These are phyloP conservation scores for Hoplodrina blanda DNA, from an alignment of 2,888 invertebrate genomes.

Conservation along the genomic window DNA sequence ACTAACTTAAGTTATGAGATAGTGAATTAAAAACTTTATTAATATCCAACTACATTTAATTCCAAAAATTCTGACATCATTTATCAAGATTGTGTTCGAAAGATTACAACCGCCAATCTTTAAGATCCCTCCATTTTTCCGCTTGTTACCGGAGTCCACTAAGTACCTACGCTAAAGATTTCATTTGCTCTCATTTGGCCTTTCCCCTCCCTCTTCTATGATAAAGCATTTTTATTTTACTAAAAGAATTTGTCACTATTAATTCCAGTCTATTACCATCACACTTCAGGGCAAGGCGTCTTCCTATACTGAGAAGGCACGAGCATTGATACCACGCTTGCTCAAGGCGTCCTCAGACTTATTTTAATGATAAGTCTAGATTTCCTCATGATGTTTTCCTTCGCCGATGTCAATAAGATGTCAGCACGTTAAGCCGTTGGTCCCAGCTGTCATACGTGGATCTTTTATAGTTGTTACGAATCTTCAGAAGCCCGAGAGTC, in stretches of 20 bases:
- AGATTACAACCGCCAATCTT: constrained; percentile 10
- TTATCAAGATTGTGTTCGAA: constrained; percentile 19
- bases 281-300: too few relatives aligned
- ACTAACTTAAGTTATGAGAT: neutral
- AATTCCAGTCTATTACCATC: too few relatives aligned
- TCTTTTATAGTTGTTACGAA: too few relatives aligned
- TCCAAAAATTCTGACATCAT: neutral
- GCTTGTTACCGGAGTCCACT: constrained; percentile 10
- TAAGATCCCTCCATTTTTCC: constrained; percentile 5
- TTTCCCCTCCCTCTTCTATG: neutral
- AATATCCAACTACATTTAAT: neutral
- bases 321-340: too few relatives aligned
- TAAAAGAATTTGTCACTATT: neutral
- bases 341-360: too few relatives aligned
- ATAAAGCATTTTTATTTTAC: neutral
- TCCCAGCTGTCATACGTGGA: too few relatives aligned
- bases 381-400: too few relatives aligned
- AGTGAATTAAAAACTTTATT: neutral
- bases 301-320: too few relatives aligned
- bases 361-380: too few relatives aligned
- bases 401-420: too few relatives aligned
- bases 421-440: too few relatives aligned
- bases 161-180: neutral
- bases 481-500: too few relatives aligned
- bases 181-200: constrained; percentile 5